These are phyloP conservation scores for Megalops cyprinoides DNA, from an alignment of 2,797 vertebrate species.

Conservation along the genomic window DNA sequence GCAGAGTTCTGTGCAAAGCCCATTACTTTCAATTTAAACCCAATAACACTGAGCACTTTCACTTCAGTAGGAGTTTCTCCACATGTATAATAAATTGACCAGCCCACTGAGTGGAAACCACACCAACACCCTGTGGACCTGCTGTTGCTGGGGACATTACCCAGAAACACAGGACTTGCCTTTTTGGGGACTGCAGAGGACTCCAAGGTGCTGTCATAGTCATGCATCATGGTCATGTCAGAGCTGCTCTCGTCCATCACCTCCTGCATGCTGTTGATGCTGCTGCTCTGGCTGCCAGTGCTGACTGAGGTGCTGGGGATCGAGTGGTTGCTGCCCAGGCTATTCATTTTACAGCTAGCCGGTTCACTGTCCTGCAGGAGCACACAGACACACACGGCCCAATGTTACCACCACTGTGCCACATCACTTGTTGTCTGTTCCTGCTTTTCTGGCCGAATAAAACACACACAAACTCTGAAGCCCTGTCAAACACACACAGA, in stretches of 20 bases:
- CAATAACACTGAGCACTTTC: too few species aligned
- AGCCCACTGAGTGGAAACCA: too few species aligned
- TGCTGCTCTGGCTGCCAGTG: constrained; percentile 97
- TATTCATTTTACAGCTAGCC: constrained; percentile 91
- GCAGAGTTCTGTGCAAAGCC: too few species aligned
- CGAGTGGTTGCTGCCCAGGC: constrained; percentile 97
- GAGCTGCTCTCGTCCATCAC: constrained; percentile 90
- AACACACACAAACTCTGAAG: too few species aligned
- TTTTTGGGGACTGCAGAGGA: constrained; percentile 87
- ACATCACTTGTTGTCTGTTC: neutral
- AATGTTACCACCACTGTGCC: neutral
- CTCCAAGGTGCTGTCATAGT: constrained; percentile 83
- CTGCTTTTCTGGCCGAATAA: too few species aligned
- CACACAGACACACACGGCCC: constrained; percentile 27
- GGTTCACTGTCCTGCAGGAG: constrained; percentile 89
- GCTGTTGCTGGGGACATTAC: too few species aligned
- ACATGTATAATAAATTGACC: too few species aligned
- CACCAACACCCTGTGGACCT: too few species aligned
- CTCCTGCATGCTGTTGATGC: constrained; percentile 97
- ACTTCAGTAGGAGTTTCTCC: too few species aligned
- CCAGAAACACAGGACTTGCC: constrained; percentile 64
- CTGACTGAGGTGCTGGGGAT: constrained; percentile 95
- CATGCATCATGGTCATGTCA: constrained; percentile 84
- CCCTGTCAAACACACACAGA: neutral
- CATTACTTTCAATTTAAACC: too few species aligned